Evolutionary conservation across 2,113 vertebrate species (phyloP).

Genomic region (Tachuris rubrigastra): DNA sequence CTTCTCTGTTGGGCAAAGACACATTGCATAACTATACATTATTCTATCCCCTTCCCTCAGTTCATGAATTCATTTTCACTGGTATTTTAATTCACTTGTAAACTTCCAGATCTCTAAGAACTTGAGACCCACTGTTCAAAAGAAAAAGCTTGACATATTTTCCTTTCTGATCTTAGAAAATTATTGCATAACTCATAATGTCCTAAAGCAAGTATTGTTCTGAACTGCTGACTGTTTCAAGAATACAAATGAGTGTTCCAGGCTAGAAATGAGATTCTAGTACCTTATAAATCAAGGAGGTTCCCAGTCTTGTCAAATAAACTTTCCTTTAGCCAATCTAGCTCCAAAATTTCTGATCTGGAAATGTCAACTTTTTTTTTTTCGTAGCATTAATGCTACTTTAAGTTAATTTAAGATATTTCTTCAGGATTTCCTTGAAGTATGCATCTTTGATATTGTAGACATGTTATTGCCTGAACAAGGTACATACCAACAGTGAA

Average conservation of each 20-base stretch:
- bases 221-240: constrained; percentile 1
- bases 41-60: not conserved
- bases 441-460: not conserved
- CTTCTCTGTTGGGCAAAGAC: not conserved
- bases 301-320: not conserved
- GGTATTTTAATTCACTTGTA: not conserved
- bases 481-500: not conserved
- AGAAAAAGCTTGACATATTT: not conserved
- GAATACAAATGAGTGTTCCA: not conserved
- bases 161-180: constrained; percentile 3
- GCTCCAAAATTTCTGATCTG: not conserved
- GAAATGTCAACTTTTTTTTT: not conserved
- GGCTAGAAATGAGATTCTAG: not conserved
- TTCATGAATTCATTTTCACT: not conserved
- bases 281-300: not conserved
- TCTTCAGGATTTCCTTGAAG: not conserved
- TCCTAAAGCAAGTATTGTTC: constrained; percentile 34
- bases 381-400: not conserved
- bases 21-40: not conserved
- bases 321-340: not conserved
- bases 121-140: not conserved
- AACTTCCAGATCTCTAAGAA: not conserved
- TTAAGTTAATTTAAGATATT: not conserved
- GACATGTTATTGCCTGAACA: not conserved
- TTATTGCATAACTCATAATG: not conserved